phyloP scores from a whole-genome alignment of 2,888 invertebrate genomes.

The Trisateles emortualis region DNA sequence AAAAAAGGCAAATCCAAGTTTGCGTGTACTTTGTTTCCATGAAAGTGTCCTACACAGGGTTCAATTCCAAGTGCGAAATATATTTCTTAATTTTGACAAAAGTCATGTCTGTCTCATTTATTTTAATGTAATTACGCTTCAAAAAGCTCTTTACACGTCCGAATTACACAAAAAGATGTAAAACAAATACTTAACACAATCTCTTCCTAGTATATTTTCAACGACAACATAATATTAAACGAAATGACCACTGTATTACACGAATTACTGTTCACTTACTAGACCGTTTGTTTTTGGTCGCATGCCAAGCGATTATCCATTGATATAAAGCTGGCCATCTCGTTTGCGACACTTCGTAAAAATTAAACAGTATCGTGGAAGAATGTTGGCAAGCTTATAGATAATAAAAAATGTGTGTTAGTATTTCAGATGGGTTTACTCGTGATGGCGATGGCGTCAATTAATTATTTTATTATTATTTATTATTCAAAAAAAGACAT shows the following conservation, averaged over 20 bases:
- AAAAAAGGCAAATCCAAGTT: no score
- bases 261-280: not conserved
- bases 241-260: not conserved
- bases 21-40: no score
- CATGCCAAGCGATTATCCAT: slow-evolving; percentile 36
- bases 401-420: not conserved
- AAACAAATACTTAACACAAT: not conserved
- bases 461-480: no score
- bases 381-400: slow-evolving; percentile 10
- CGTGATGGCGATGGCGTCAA: no score
- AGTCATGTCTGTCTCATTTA: no score
- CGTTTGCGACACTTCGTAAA: slow-evolving; percentile 22
- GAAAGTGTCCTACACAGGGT: no score
- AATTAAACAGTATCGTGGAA: slow-evolving; percentile 14
- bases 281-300: slow-evolving; percentile 15
- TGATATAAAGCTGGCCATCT: slow-evolving; percentile 27
- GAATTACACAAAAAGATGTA: not conserved
- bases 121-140: not conserved
- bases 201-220: not conserved
- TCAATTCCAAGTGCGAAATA: no score
- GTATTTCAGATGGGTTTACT: not conserved
- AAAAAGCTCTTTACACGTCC: not conserved
- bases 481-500: no score
- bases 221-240: not conserved
- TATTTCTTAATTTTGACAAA: no score